Evolutionary conservation across 2,797 vertebrate species (phyloP), one percentile per base, ranked within the genome.

Genomic region (Esox masquinongy): DNA sequence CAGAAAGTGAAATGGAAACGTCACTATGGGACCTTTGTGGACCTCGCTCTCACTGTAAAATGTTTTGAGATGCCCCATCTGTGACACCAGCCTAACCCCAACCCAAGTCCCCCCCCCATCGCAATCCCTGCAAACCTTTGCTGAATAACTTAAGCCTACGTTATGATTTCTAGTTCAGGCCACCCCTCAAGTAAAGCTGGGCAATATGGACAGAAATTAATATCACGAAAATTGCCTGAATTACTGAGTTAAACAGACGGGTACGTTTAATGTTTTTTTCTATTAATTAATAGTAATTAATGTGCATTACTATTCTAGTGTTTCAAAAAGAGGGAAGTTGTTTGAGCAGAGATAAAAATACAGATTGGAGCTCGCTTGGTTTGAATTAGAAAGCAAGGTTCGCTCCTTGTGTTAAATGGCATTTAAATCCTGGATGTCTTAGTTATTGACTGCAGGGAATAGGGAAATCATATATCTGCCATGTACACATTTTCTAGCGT

Each of bases 311-410:
- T 71, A 56, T 71, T 72, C 66, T 66, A 71, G 73, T 53, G 53
- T 31, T 64, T 76, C 64, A 61, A 83, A 78, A 74, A 74, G 51
- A 80, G 31, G 71, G 36, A 81, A 39, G 47, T 63, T 73, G 51
- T 71, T 26, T 72, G 80, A 69, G 73, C 12, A 36, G 47, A 72
- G 49, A 82, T 39, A 78, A 63, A 26, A 59, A 39, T 67, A 50
- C 64, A 67, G 68, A 29, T 72, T 77, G 36, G 82, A 68, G 78
- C 66, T 71, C 49, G 22, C 80, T 80, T 84, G 82, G 79, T 84
- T 87, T 87, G 71, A 90, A 86, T 90, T 87, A 85, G 72, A 83
- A 80, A 56, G 79, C 76, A 73, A 77, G 79, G 69, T 49, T 70
- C 63, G 72, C 70, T 72, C 78, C 66, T 77, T 79, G 61, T 84